Evolutionary conservation across 2,888 invertebrate species (phyloP).

Genomic region (Xestia c-nigrum): DNA sequence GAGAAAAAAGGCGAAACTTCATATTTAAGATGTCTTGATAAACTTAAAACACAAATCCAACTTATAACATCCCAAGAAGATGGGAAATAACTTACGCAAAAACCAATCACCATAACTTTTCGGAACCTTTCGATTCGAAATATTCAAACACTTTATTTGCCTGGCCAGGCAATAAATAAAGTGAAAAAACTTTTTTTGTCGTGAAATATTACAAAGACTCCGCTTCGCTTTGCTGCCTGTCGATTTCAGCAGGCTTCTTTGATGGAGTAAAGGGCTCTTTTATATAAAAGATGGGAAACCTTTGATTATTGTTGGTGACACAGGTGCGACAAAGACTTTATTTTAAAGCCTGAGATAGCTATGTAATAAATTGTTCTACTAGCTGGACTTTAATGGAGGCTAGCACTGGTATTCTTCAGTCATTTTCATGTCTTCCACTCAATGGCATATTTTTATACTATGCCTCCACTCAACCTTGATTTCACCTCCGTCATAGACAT

Average conservation of each 20-base stretch:
- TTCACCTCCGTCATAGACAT: too few species aligned
- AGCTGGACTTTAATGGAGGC: not conserved
- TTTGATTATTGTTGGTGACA: conserved; percentile 33
- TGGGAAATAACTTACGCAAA: conserved; percentile 34
- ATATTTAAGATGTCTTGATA: conserved; percentile 15
- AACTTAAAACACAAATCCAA: conserved; percentile 24
- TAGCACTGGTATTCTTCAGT: not conserved
- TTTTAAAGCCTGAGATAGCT: conserved; percentile 6
- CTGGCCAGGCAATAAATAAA: conserved; percentile 63
- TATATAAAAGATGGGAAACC: conserved; percentile 18
- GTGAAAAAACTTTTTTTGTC: conserved; percentile 51
- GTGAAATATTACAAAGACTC: conserved; percentile 66
- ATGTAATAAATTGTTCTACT: not conserved
- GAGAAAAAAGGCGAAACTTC: not conserved
- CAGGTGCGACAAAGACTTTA: conserved; percentile 20
- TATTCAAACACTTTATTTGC: conserved; percentile 54
- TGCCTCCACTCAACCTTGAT: not conserved
- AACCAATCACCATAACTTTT: conserved; percentile 64
- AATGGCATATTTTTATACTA: too few species aligned
- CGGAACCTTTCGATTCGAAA: conserved; percentile 44
- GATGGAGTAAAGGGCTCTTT: conserved; percentile 36
- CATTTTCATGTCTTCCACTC: not conserved
- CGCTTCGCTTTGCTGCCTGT: conserved; percentile 58
- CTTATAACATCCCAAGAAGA: conserved; percentile 13
- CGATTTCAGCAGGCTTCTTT: conserved; percentile 56